These are phyloP conservation scores for Drosophila anomelani DNA, from an alignment of 2,888 invertebrate species.

Conservation along the genomic window DNA sequence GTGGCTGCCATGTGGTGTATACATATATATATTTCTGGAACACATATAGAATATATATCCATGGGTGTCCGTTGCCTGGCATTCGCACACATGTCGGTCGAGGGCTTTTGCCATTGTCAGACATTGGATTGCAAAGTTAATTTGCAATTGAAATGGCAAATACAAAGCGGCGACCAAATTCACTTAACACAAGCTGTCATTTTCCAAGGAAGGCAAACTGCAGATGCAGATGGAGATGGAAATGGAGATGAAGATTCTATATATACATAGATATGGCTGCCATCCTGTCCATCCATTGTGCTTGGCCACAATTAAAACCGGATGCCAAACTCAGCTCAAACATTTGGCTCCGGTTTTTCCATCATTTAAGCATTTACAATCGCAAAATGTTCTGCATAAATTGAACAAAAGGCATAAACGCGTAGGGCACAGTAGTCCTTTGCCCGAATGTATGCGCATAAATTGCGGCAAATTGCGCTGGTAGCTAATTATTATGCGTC, in stretches of 20 bases:
- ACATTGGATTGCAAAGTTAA: constrained; percentile 58
- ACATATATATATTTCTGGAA: constrained; percentile 8
- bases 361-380: constrained; percentile 44
- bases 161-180: constrained; percentile 36
- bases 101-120: constrained; percentile 31
- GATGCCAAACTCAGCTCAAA: constrained; percentile 16
- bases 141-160: constrained; percentile 74
- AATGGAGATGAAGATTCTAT: constrained; percentile 4
- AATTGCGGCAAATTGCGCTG: constrained; percentile 50
- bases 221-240: not conserved
- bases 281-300: constrained; percentile 36
- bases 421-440: constrained; percentile 30
- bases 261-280: constrained; percentile 15
- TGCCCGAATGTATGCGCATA: constrained; percentile 69
- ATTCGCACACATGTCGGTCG: constrained; percentile 22
- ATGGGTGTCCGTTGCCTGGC: constrained; percentile 19
- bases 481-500: constrained; percentile 56
- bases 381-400: constrained; percentile 51
- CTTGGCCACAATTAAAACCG: constrained; percentile 53
- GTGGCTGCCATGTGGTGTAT: constrained; percentile 56
- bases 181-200: constrained; percentile 47
- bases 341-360: constrained; percentile 26
- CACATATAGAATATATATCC: constrained; percentile 1
- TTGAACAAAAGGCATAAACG: constrained; percentile 29
- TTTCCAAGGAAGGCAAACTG: constrained; percentile 6